These are phyloP conservation scores for Lasius platythorax DNA, from an alignment of 2,888 invertebrate species.

Conservation along the genomic window DNA sequence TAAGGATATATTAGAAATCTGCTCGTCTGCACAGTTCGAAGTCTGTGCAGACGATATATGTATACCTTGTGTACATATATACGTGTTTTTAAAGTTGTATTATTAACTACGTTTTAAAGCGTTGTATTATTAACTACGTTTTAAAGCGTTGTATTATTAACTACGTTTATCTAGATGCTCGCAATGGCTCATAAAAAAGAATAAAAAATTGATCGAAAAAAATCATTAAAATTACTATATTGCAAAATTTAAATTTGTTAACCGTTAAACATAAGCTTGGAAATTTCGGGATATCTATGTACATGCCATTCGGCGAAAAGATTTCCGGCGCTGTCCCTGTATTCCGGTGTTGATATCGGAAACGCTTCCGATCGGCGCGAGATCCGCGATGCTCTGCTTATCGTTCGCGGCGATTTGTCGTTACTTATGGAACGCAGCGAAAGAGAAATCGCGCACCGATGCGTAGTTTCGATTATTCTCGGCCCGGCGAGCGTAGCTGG, in stretches of 20 bases:
- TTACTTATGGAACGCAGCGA: background rate
- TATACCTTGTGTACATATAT: background rate
- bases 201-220: background rate
- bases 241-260: background rate
- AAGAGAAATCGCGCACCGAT: constrained; percentile 11
- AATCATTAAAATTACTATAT: background rate
- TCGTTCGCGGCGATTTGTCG: background rate
- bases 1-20: background rate
- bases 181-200: background rate
- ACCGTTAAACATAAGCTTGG: background rate
- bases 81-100: background rate
- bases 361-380: background rate
- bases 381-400: background rate
- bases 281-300: background rate
- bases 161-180: background rate
- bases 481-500: background rate
- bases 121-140: too few relatives aligned
- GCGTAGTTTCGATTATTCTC: constrained; percentile 48
- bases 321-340: background rate
- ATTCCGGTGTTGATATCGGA: background rate
- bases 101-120: background rate
- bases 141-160: too few relatives aligned
- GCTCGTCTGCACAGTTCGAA: background rate
- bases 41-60: too few relatives aligned
- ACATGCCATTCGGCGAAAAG: background rate